These are phyloP conservation scores for Mimas tiliae DNA, from an alignment of 2,888 invertebrate genomes.

Conservation along the genomic window DNA sequence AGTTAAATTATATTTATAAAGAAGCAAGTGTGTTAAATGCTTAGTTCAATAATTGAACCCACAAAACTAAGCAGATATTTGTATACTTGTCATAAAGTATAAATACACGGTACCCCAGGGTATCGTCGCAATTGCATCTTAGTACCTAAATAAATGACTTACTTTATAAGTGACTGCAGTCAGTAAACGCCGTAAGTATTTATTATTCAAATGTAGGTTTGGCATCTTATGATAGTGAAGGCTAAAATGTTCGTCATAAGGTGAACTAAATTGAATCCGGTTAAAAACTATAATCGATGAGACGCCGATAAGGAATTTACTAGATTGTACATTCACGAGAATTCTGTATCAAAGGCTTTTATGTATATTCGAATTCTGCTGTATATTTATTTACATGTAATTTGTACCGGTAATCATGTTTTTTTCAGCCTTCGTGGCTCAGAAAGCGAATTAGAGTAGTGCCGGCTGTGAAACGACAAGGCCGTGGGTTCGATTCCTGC, in stretches of 20 bases:
- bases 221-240: constrained; percentile 49
- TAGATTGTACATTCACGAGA: neutral
- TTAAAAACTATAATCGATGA: constrained; percentile 29
- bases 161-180: constrained; percentile 43
- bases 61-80: neutral
- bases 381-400: no score
- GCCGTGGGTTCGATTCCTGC: no score
- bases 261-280: constrained; percentile 43
- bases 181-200: constrained; percentile 51
- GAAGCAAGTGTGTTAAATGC: neutral
- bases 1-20: no score
- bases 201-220: constrained; percentile 52
- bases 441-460: no score
- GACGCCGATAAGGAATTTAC: constrained; percentile 8
- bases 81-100: constrained; percentile 41
- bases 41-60: neutral
- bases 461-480: no score
- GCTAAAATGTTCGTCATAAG: constrained; percentile 43
- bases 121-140: constrained; percentile 36
- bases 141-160: constrained; percentile 38
- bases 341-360: neutral
- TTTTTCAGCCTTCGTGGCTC: no score
- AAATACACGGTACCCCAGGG: constrained; percentile 39
- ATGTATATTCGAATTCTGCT: no score
- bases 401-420: no score